Evolutionary conservation across 2,797 vertebrate genomes (phyloP).

Genomic region (Acestrorhynchus altus): DNA sequence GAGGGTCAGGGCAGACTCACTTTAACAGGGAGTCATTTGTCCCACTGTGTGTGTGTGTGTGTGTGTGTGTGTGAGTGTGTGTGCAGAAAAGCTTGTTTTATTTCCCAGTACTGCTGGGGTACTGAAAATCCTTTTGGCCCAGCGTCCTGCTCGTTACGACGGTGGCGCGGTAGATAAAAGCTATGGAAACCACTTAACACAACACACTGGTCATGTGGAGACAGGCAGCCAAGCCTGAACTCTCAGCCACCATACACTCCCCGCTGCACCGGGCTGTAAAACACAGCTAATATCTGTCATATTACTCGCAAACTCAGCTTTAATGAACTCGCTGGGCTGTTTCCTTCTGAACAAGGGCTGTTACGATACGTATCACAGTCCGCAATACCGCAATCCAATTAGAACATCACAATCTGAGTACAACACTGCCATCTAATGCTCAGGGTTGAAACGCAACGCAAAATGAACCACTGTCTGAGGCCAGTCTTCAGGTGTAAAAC

Average conservation of each 20-base stretch:
- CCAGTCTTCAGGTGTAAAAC: too few species aligned
- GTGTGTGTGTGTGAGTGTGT: background rate
- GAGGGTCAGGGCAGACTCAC: conserved; percentile 43
- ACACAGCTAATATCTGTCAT: conserved; percentile 13
- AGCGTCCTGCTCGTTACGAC: conserved; percentile 35
- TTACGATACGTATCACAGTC: too few species aligned
- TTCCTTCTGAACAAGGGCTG: too few species aligned
- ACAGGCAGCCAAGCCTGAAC: conserved; percentile 60
- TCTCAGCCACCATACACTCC: conserved; percentile 28
- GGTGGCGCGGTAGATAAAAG: conserved; percentile 67
- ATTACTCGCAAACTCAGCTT: conserved; percentile 11
- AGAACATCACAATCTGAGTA: too few species aligned
- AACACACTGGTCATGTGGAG: conserved; percentile 65
- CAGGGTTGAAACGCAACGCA: too few species aligned
- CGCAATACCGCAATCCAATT: too few species aligned
- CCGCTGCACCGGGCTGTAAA: background rate
- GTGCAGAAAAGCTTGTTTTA: conserved; percentile 15
- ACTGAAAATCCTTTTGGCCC: conserved; percentile 42
- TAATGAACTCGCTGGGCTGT: conserved; percentile 1
- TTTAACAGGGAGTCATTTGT: conserved; percentile 56
- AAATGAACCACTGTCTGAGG: too few species aligned
- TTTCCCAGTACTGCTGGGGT: conserved; percentile 37
- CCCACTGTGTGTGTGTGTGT: conserved; percentile 21
- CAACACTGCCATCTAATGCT: too few species aligned
- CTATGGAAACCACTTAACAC: conserved; percentile 73